Conservation (phyloP, 30 jellyfish, hydroid and myxozoan genomes). For the Aurelia coerulea region DNA sequence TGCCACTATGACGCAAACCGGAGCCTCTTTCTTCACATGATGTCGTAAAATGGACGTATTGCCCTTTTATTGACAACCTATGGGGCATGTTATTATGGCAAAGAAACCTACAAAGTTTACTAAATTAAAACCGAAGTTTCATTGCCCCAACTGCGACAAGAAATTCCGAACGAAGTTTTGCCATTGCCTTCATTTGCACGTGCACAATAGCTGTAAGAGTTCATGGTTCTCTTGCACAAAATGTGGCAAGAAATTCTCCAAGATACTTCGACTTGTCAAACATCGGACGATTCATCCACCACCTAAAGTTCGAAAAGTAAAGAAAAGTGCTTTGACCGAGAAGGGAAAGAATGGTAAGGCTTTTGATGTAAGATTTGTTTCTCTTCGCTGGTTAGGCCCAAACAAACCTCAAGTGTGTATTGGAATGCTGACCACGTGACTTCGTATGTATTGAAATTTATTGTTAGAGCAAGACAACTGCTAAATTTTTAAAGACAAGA, state of each 20-base stretch:
- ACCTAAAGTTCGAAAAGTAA: slow-evolving; percentile 13
- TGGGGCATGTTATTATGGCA: too few species aligned
- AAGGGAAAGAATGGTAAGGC: slow-evolving; percentile 15
- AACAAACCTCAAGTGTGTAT: too few species aligned
- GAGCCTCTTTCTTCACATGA: too few species aligned
- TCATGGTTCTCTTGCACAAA: slow-evolving; percentile 63
- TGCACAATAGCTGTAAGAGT: slow-evolving; percentile 54
- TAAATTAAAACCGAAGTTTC: background rate
- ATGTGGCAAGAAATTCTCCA: slow-evolving; percentile 43
- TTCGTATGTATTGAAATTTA: too few species aligned
- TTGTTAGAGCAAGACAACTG: too few species aligned
- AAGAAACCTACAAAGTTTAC: background rate
- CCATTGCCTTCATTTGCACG: slow-evolving; percentile 28
- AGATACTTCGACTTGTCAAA: slow-evolving; percentile 13
- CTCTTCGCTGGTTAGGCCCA: background rate
- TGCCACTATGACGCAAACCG: too few species aligned
- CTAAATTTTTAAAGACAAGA: too few species aligned
- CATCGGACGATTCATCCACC: slow-evolving; percentile 62
- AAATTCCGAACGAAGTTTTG: slow-evolving; percentile 27
- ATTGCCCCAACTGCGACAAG: slow-evolving; percentile 27
- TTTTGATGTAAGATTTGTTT: background rate
- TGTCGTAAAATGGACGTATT: too few species aligned
- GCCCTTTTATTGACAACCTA: too few species aligned
- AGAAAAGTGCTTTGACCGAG: background rate
- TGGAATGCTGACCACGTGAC: too few species aligned